Conservation (phyloP, 2,113 vertebrate genomes). For the Ardeotis arabs region DNA sequence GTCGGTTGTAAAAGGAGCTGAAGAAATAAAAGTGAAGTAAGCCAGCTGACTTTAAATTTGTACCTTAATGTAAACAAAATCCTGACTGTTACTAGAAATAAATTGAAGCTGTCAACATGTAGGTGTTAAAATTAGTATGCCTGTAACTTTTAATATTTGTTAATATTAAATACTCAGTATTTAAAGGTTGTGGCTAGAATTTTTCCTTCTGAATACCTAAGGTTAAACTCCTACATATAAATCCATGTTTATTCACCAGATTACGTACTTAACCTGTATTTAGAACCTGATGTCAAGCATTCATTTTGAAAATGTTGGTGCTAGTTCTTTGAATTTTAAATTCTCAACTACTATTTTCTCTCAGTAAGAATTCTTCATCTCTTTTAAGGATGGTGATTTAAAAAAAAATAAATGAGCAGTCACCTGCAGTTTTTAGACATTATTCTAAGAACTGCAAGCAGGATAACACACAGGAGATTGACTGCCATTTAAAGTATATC, state of each 20-base stretch:
- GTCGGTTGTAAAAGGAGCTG: slow-evolving; percentile 1
- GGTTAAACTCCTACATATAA: slow-evolving; percentile 33
- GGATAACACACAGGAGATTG: not conserved
- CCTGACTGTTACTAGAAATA: not conserved
- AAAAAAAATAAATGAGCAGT: not conserved
- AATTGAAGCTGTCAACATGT: not conserved
- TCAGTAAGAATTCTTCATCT: slow-evolving; percentile 15
- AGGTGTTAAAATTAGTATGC: slow-evolving; percentile 22
- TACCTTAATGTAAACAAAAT: slow-evolving; percentile 3
- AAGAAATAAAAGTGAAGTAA: slow-evolving; percentile 16
- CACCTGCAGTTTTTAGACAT: not conserved
- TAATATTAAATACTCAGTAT: slow-evolving; percentile 22
- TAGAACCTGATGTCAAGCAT: slow-evolving; percentile 29
- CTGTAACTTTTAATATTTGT: slow-evolving; percentile 14
- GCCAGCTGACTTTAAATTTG: not conserved
- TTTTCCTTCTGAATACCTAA: slow-evolving; percentile 16
- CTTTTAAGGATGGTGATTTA: not conserved
- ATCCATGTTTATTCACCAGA: slow-evolving; percentile 21
- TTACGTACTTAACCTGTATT: slow-evolving; percentile 32
- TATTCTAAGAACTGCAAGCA: not conserved
- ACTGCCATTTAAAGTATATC: not conserved
- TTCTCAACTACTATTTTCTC: not conserved
- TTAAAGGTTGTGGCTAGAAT: slow-evolving; percentile 19
- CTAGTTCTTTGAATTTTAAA: slow-evolving; percentile 25
- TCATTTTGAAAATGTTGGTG: slow-evolving; percentile 30